Evolutionary conservation across 2,113 vertebrate species (phyloP).

Genomic region (Anseranas semipalmata): DNA sequence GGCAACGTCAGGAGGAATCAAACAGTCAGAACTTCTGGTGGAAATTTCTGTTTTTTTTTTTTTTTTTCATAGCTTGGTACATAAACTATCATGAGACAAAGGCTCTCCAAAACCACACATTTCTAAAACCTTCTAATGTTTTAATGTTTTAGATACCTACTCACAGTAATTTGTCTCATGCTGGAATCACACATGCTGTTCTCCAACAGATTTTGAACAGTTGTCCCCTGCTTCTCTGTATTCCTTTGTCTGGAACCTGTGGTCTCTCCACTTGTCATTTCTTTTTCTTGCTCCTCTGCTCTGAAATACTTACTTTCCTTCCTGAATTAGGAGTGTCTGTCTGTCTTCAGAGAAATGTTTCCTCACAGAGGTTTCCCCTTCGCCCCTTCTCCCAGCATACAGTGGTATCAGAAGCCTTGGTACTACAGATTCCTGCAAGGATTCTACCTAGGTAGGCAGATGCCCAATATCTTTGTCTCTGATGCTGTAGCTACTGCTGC

Average conservation of each 20-base stretch:
- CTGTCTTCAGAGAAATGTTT: background rate
- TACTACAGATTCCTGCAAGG: background rate
- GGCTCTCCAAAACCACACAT: background rate
- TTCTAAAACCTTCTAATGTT: background rate
- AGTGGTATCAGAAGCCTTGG: background rate
- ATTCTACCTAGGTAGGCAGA: background rate
- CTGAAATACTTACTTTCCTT: background rate
- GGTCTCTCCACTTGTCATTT: background rate
- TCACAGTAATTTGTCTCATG: no score
- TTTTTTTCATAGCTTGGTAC: background rate
- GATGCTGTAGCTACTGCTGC: background rate
- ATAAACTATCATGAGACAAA: background rate
- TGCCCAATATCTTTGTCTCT: background rate
- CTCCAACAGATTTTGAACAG: background rate
- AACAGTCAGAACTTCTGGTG: background rate
- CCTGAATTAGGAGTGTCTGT: background rate
- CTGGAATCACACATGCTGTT: background rate
- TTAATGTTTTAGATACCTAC: background rate
- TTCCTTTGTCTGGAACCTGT: background rate
- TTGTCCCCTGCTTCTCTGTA: background rate
- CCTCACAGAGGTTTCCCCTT: background rate
- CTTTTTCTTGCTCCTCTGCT: background rate
- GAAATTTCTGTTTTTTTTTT: background rate
- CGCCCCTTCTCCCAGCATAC: background rate
- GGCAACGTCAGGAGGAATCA: background rate